Conservation (phyloP, 2,113 vertebrate genomes). For the Prionailurus bengalensis region DNA sequence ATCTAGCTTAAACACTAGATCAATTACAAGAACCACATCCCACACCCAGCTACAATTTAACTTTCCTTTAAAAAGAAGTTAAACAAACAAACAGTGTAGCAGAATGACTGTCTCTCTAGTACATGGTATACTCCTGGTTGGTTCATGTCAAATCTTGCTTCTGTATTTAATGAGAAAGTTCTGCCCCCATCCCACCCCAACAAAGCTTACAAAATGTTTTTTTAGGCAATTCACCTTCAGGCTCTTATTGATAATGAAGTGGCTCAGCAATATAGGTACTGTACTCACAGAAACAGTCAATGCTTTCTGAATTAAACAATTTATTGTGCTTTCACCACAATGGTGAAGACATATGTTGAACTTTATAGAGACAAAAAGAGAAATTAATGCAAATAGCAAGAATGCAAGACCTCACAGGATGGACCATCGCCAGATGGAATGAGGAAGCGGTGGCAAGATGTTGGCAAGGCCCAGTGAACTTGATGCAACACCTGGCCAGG, state of each 20-base stretch:
- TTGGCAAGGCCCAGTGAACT: neutral
- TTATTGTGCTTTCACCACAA: neutral
- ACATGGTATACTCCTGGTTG: neutral
- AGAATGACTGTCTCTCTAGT: neutral
- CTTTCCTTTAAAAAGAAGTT: constrained; percentile 9
- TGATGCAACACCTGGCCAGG: neutral
- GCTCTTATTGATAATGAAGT: neutral
- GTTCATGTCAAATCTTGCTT: neutral
- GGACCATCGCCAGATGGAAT: neutral
- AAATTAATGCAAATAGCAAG: neutral
- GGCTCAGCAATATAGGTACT: neutral
- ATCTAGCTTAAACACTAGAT: neutral
- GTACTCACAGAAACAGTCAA: neutral
- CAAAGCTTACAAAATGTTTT: neutral
- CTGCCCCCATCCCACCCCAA: neutral
- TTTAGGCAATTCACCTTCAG: neutral
- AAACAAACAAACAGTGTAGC: neutral
- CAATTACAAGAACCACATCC: neutral
- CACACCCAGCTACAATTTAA: neutral
- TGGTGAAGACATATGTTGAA: neutral
- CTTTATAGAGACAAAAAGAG: neutral
- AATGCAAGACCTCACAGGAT: neutral
- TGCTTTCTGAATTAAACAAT: neutral
- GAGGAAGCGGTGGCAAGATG: neutral
- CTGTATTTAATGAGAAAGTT: constrained; percentile 20